A percentile compares a stretch with the other conserved stretches of the same genome.
Conservation (phyloP, 2,888 invertebrate species). For the Lordiphosa andalusiaca region DNA sequence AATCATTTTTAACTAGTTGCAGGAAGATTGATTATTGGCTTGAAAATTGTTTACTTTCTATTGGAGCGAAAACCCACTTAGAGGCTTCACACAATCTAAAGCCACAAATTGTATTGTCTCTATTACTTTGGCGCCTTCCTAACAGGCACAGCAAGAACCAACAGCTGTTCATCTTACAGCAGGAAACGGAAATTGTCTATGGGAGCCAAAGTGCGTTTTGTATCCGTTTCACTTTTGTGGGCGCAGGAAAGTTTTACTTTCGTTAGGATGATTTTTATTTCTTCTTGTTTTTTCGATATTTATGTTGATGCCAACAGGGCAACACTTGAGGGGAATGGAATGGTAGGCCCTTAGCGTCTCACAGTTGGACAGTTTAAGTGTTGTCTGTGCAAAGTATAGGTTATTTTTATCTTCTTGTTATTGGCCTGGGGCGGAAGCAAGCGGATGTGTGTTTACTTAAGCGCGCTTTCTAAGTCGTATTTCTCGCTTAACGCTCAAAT, state of each 20-base stretch:
- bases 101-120: conserved; percentile 57
- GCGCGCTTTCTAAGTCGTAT: conserved; percentile 7
- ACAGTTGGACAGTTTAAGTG: conserved; percentile 70
- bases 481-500: conserved; percentile 7
- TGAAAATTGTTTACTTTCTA: conserved; percentile 2
- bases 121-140: conserved; percentile 45
- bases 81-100: background rate
- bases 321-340: conserved; percentile 27
- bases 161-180: conserved; percentile 58
- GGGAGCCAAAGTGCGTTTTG: conserved; percentile 54
- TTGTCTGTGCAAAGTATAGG: conserved; percentile 35
- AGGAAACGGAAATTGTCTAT: conserved; percentile 70
- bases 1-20: too few relatives aligned
- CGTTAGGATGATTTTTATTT: conserved; percentile 15
- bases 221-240: conserved; percentile 28
- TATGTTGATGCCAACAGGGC: conserved; percentile 10
- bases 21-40: background rate
- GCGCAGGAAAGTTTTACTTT: conserved; percentile 35
- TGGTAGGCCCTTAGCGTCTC: conserved; percentile 27
- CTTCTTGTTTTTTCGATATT: conserved; percentile 28
- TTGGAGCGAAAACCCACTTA: background rate
- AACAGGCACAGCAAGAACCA: conserved; percentile 23
- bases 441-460: conserved; percentile 15
- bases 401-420: conserved; percentile 33
- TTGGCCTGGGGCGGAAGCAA: background rate